Evolutionary conservation across 37 sponge, comb jelly and placozoan species (phyloP).

Genomic region (Diacarnus erythraeanus): DNA sequence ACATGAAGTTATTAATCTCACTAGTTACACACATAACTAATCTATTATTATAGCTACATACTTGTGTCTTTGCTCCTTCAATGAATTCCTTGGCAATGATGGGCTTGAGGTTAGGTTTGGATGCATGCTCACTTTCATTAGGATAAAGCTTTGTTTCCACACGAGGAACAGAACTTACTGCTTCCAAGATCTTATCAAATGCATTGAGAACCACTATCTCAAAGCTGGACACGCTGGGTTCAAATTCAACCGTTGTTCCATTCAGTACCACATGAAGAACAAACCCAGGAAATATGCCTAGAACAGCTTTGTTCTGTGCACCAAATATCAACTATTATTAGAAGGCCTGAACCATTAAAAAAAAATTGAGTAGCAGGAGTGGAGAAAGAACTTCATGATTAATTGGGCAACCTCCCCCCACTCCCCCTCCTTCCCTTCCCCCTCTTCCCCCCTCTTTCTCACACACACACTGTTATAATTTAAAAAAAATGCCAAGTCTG

Average conservation of each 20-base stretch:
- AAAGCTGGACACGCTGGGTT: conserved; percentile 75
- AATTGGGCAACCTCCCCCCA: too few species aligned
- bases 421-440: too few species aligned
- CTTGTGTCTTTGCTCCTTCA: conserved; percentile 69
- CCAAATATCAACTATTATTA: neutral
- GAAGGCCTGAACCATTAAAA: neutral
- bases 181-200: conserved; percentile 88
- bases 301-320: neutral
- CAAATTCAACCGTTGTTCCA: conserved; percentile 81
- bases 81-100: conserved; percentile 68
- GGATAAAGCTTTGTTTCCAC: conserved; percentile 95
- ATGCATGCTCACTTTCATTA: conserved; percentile 40
- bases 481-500: too few species aligned
- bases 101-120: conserved; percentile 79
- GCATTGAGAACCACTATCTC: conserved; percentile 88
- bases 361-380: neutral
- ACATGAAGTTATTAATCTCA: too few species aligned
- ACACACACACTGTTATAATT: too few species aligned
- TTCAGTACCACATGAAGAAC: conserved; percentile 75
- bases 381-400: neutral
- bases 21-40: too few species aligned
- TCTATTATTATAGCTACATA: too few species aligned
- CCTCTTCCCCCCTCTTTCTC: too few species aligned
- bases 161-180: conserved; percentile 80
- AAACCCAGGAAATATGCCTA: conserved; percentile 76